Base-by-base conservation (phyloP, 2,113 vertebrate genomes). In the Tyto alba region DNA sequence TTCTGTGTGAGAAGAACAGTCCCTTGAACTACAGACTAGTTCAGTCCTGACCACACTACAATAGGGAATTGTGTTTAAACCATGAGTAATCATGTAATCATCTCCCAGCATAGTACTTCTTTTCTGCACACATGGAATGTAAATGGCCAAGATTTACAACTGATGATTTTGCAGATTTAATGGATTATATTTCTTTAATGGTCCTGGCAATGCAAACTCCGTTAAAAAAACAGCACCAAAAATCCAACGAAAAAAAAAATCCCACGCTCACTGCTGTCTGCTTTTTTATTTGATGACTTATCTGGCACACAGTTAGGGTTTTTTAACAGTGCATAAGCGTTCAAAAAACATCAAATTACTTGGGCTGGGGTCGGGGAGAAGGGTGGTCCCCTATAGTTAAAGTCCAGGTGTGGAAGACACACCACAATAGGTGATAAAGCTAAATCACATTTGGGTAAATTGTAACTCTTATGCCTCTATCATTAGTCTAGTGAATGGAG, bases 41-140 rank as follows among this genome's bases (percentile, higher is more conserved):
- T 97, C 91, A 92, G 92, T 94, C 95, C 94, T 93, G 95, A 96
- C 96, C 71, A 3, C 89, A 93, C 95, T 76, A 93, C 94, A 93
- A 96, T 93, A 82, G 95, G 67, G 92, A 96, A 95, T 92, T 96
- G 96, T 96, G 91, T 95, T 96, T 93, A 95, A 96, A 67, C 95
- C 93, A 89, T 94, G 93, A 95, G 92, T 92, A 95, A 96, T 95
- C 95, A 50, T 89, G 84, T 88, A 95, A 74, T 95, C 94, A 95
- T 95, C 96, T 95, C 92, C 67, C 94, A 94, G 92, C 95, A 96
- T 53, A 89, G 94, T 90, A 94, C 77, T 89, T 78, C 83, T 94
- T 95, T 91, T 95, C 94, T 90, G 92, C 74, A 90, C 71, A 85
- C 92, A 93, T 34, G 77, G 94, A 94, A 96, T 95, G 92, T 93